Conservation (phyloP, 1,140 invertebrate species). For the Calosoma granatense region DNA sequence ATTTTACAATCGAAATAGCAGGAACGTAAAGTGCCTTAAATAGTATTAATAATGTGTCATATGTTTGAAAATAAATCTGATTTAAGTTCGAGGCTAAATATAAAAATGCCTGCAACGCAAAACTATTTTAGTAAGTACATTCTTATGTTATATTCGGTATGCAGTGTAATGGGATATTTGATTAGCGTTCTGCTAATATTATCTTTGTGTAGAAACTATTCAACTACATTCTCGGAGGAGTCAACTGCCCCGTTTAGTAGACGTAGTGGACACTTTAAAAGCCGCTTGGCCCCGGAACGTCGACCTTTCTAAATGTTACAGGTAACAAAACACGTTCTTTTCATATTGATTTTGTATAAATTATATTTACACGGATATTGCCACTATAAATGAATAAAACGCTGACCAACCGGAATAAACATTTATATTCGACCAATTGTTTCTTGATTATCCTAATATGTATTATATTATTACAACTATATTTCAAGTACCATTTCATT, state of each 20-base stretch:
- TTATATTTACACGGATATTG: neutral
- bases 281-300: neutral
- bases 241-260: neutral
- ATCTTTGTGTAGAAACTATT: neutral
- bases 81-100: too few relatives aligned
- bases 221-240: neutral
- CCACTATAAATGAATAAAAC: neutral
- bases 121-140: too few relatives aligned
- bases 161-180: too few relatives aligned
- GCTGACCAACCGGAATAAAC: neutral
- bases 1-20: too few relatives aligned
- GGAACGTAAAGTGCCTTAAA: too few relatives aligned
- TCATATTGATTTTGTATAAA: neutral
- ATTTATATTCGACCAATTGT: neutral
- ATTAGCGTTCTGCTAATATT: too few relatives aligned
- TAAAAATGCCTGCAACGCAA: too few relatives aligned
- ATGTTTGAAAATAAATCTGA: too few relatives aligned
- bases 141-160: too few relatives aligned
- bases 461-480: neutral
- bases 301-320: neutral
- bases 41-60: too few relatives aligned
- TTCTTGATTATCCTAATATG: neutral
- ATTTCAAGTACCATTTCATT: neutral
- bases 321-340: neutral
- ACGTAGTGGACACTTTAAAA: neutral